A percentile compares a stretch with the other conserved stretches of the same genome.
Evolutionary conservation across 1,140 invertebrate species (phyloP).

Genomic region (Pararge aegeria): DNA sequence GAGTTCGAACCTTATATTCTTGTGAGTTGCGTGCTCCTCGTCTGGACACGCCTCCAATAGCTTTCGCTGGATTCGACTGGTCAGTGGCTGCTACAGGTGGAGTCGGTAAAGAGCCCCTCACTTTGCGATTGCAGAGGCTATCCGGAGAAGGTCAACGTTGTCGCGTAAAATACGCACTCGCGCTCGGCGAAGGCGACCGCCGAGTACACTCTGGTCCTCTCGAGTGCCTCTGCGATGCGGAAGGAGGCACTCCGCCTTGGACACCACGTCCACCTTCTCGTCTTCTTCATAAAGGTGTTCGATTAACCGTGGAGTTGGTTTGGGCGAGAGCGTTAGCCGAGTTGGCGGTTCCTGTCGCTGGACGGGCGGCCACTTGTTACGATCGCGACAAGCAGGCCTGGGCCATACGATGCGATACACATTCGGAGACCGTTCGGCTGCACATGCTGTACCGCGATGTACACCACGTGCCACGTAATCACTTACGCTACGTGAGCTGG

Average conservation of each 20-base stretch:
- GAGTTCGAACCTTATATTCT: slow-evolving; percentile 88
- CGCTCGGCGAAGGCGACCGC: slow-evolving; percentile 86
- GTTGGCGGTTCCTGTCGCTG: slow-evolving; percentile 87
- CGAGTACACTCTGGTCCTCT: slow-evolving; percentile 88
- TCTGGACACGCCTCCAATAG: slow-evolving; percentile 69
- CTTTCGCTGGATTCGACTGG: slow-evolving; percentile 89
- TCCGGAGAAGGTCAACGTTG: slow-evolving; percentile 92
- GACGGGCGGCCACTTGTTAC: slow-evolving; percentile 87
- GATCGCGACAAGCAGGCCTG: slow-evolving; percentile 91
- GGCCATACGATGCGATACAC: slow-evolving; percentile 89
- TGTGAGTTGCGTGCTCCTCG: slow-evolving; percentile 84
- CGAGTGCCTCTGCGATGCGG: slow-evolving; percentile 88
- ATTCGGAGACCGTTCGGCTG: slow-evolving; percentile 88
- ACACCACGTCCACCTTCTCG: slow-evolving; percentile 81
- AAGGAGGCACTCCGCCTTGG: slow-evolving; percentile 88
- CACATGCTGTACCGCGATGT: slow-evolving; percentile 92
- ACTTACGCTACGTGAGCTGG: slow-evolving; percentile 91
- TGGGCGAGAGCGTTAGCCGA: slow-evolving; percentile 86
- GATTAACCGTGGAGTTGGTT: slow-evolving; percentile 62
- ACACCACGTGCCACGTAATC: slow-evolving; percentile 91
- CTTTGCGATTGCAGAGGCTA: slow-evolving; percentile 85
- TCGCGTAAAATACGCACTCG: slow-evolving; percentile 87
- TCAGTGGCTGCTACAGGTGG: slow-evolving; percentile 87
- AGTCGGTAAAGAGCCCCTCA: slow-evolving; percentile 79
- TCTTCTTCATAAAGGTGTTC: slow-evolving; percentile 56